Base-by-base conservation (phyloP, 2,113 vertebrate species). In the Heliornis fulica region DNA sequence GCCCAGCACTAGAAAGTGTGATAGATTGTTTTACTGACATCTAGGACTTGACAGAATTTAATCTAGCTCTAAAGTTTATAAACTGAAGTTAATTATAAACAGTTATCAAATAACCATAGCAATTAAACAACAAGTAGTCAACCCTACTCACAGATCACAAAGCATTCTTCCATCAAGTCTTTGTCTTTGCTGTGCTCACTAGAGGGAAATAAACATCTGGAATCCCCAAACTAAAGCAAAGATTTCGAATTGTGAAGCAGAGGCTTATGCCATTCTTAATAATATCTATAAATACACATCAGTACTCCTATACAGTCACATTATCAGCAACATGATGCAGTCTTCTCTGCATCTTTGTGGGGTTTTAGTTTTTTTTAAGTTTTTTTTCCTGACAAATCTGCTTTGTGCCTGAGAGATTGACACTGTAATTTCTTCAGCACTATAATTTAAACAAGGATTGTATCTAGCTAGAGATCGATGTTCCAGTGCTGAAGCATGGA, bases 351-450 rank as follows among this genome's bases (percentile, higher is more conserved):
- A 90, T 19, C 7, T 83, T 89, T 72, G 76, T 26, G 9, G 41
- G 29, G 0, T 28, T 84, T 79, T 32, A 80, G 70, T 10, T 2
- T 31, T 25, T 51, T 51, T 59, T 29, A 38, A 45, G 64, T 86
- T 91, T 48, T 19, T 90, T 96, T 97, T 94, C 46, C 69, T 85
- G 64, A 68, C 15, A 81, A 77, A 86, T 92, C 48, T 81, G 29
- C 26, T 69, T 41, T 93, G 26, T 81, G 50, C 19, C 60, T 36
- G 53, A 46, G 50, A 45, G 15, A 32, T 8, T 64, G 40, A n/a
- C 14, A 79, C 23, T 26, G n/a, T 50, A 6, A 85, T 63, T 91
- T 82, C 83, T 71, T 63, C n/a, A 34, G n/a, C 41, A 68, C 43
- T 72, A 6, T 53, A 61, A 91, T 77, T 90, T 95, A 88, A 86